Evolutionary conservation across 1,140 invertebrate genomes (phyloP).

Genomic region (Oncopeltus fasciatus): DNA sequence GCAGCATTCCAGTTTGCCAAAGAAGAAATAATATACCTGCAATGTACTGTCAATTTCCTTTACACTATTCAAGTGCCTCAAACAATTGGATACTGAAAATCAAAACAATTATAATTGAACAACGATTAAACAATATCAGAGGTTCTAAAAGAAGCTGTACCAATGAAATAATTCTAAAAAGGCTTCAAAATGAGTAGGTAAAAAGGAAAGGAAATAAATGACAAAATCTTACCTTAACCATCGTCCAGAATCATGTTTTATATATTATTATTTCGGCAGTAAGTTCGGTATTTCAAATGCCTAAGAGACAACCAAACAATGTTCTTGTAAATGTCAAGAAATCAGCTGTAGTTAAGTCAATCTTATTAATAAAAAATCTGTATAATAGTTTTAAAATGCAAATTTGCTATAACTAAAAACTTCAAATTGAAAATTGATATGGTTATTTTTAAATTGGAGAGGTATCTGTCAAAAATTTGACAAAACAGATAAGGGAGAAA

Average conservation of each 20-base stretch:
- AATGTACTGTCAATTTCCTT: neutral
- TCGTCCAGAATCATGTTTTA: slow-evolving; percentile 10
- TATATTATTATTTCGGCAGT: neutral
- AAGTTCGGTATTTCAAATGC: neutral
- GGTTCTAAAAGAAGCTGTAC: neutral
- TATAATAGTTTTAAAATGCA: too few species aligned
- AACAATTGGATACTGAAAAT: slow-evolving; percentile 1
- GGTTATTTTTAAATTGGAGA: too few species aligned
- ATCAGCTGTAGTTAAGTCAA: neutral
- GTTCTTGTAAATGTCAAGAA: neutral
- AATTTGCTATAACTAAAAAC: too few species aligned
- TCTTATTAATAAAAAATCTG: too few species aligned
- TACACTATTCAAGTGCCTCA: slow-evolving; percentile 1
- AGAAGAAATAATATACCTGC: neutral
- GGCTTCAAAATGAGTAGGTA: neutral
- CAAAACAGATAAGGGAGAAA: too few species aligned
- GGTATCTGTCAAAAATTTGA: too few species aligned
- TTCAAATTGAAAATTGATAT: too few species aligned
- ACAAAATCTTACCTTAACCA: slow-evolving; percentile 7
- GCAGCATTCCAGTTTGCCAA: neutral
- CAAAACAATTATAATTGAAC: neutral
- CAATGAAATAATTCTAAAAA: neutral
- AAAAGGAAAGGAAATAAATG: neutral
- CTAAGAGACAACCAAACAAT: neutral
- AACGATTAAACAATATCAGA: neutral